Conservation (phyloP, 2,888 invertebrate species). For the Trisateles emortualis region DNA sequence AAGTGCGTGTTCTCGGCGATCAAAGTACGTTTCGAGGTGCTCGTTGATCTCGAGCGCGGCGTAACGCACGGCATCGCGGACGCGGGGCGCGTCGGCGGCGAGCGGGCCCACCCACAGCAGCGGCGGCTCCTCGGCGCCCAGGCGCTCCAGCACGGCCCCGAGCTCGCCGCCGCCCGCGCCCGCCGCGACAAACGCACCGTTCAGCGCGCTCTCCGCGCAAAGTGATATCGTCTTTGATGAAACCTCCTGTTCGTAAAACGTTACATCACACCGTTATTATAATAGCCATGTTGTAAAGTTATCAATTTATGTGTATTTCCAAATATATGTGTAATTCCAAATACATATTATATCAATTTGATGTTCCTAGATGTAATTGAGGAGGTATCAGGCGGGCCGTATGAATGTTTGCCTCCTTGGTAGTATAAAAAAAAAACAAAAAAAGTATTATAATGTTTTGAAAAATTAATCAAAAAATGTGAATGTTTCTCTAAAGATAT, state of each 20-base stretch:
- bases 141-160: constrained; percentile 87
- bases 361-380: no score
- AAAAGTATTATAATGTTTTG: no score
- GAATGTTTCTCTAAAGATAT: no score
- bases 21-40: constrained; percentile 97
- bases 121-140: constrained; percentile 92
- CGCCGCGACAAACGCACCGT: constrained; percentile 52
- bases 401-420: no score
- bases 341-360: no score
- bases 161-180: constrained; percentile 74
- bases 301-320: no score
- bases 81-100: constrained; percentile 89
- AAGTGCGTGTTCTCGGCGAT: constrained; percentile 95
- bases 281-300: constrained; percentile 14
- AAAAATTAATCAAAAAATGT: no score
- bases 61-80: constrained; percentile 94
- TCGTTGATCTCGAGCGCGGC: constrained; percentile 97
- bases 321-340: no score
- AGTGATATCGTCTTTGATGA: constrained; percentile 89
- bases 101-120: constrained; percentile 94
- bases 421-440: no score
- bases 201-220: constrained; percentile 62
- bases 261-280: neutral
- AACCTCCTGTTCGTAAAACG: constrained; percentile 90
- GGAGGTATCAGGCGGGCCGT: no score